Base-by-base conservation (phyloP, 2,888 invertebrate species). In the Drosophila heteroneura region DNA sequence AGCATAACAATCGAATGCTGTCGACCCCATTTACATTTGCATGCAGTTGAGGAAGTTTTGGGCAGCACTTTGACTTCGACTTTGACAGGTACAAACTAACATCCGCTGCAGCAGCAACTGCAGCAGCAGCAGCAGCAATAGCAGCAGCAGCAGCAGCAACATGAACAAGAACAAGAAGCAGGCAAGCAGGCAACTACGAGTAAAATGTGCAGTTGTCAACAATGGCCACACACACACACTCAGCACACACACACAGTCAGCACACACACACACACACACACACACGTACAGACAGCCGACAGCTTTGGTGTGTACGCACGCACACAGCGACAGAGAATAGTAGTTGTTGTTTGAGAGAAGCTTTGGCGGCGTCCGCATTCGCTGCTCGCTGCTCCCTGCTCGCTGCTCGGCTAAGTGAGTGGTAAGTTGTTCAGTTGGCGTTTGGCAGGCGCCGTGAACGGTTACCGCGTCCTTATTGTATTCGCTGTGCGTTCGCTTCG, bases 351-450 rank as follows among this genome's bases (percentile, higher is more conserved):
- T 35, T 26, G 41, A 10, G 54, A 37, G 67, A 61, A 74, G 75
- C 79, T 73, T 73, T 58, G 60, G 26, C 39, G 22, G 35, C 39
- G 39, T 62, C 49, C 61, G 61, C 57, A 67, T 47, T 72, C 52
- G 70, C 53, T 65, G 84, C 79, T 75, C 66, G 67, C 76, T 61
- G 33, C 30, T 30, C 6, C 4, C 6, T 6, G 30, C 33, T 72
- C 57, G 70, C 53, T 65, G 84, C 79, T 78, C 66, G 65, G 76
- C 73, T 77, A 61, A 78, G 68, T 82, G 80, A 83, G 68, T 87
- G 88, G 82, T 85, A 88, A 84, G 73, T 91, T 91, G 75, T 91
- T 89, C 83, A 89, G 89, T 89, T 82, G 83, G 79, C 79, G 83
- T 88, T 88, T 79, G 82, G 77, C 82, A 83, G 80, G 80, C 85